Percentiles rank a stretch among this genome's conserved stretches.
These are phyloP conservation scores for Drosophila dunni DNA, from an alignment of 1,140 invertebrate species.

Conservation along the genomic window DNA sequence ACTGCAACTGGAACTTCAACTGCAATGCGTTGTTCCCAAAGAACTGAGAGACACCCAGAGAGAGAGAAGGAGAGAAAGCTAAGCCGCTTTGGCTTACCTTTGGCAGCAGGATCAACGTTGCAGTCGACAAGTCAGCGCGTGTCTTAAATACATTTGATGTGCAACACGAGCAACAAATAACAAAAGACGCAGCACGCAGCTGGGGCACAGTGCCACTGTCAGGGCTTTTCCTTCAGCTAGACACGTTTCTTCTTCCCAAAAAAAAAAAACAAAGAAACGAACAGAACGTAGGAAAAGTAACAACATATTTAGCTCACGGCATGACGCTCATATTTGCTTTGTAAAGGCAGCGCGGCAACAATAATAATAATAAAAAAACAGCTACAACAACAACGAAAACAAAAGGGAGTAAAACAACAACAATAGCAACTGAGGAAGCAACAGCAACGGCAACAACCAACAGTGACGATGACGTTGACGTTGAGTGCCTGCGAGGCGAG, in stretches of 20 bases:
- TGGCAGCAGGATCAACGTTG: conserved; percentile 67
- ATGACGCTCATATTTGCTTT: conserved; percentile 75
- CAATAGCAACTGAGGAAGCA: not conserved
- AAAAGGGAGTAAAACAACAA: conserved; percentile 43
- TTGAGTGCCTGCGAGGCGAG: conserved; percentile 62
- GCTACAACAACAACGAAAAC: conserved; percentile 37
- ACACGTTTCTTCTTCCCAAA: conserved; percentile 38
- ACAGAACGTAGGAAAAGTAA: conserved; percentile 59
- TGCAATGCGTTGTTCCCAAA: not conserved
- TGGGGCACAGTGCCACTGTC: conserved; percentile 16
- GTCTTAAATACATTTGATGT: conserved; percentile 54
- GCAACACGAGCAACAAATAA: conserved; percentile 32
- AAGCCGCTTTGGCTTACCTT: conserved; percentile 74
- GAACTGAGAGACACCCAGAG: conserved; percentile 1
- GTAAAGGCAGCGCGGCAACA: conserved; percentile 69
- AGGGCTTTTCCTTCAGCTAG: conserved; percentile 22
- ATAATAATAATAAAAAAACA: conserved; percentile 64
- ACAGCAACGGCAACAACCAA: conserved; percentile 24
- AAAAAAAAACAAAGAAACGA: conserved; percentile 22
- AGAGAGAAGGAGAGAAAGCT: conserved; percentile 34
- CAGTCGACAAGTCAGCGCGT: conserved; percentile 52
- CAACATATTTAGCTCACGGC: conserved; percentile 77
- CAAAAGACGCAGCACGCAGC: conserved; percentile 23
- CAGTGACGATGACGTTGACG: conserved; percentile 52
- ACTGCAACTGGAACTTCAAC: conserved; percentile 24